Evolutionary conservation across 1,140 invertebrate species (phyloP).

Genomic region (Bursaphelenchus mucronatus): DNA sequence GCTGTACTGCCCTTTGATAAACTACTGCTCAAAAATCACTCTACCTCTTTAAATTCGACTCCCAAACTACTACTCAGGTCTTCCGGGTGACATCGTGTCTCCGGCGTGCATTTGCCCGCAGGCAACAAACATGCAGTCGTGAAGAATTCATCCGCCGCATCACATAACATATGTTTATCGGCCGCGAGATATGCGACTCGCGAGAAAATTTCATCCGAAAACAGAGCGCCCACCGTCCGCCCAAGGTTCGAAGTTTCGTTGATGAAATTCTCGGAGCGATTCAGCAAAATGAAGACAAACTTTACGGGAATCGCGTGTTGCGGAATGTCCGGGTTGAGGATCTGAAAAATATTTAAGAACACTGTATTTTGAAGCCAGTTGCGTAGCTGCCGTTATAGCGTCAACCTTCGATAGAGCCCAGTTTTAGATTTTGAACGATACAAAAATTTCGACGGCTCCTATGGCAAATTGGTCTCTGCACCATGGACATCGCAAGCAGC

Average conservation of each 20-base stretch:
- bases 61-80: constrained; percentile 22
- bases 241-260: constrained; percentile 42
- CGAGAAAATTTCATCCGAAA: constrained; percentile 59
- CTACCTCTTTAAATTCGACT: not conserved
- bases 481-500: too few species aligned
- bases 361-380: too few species aligned
- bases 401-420: too few species aligned
- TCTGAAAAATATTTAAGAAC: constrained; percentile 27
- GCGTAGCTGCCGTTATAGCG: too few species aligned
- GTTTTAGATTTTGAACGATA: too few species aligned
- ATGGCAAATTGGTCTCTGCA: too few species aligned
- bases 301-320: constrained; percentile 43
- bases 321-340: constrained; percentile 44
- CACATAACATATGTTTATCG: constrained; percentile 50
- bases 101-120: constrained; percentile 62
- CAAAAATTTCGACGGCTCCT: too few species aligned
- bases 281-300: constrained; percentile 40
- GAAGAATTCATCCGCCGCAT: constrained; percentile 45
- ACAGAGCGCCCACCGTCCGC: constrained; percentile 37
- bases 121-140: constrained; percentile 61
- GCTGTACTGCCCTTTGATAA: constrained; percentile 9
- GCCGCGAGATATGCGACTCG: constrained; percentile 59
- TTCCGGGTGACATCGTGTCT: constrained; percentile 41
- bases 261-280: constrained; percentile 29
- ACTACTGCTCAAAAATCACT: not conserved